Percentiles rank a stretch among this genome's conserved stretches.
Conservation (phyloP, 2,113 vertebrate genomes). For the Myrmecobius fasciatus region DNA sequence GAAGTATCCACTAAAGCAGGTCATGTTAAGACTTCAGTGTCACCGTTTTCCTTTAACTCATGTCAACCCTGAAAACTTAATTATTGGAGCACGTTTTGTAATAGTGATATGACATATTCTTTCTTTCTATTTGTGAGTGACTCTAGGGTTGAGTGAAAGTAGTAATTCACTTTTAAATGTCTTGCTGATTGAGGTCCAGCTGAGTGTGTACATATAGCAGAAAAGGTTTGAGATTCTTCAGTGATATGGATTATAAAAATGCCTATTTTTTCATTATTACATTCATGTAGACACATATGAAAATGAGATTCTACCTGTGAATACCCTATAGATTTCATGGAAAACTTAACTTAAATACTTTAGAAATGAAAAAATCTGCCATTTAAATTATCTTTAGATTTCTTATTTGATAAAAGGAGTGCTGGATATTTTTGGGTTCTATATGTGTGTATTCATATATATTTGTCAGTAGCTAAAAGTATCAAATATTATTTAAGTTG, state of each 20-base stretch:
- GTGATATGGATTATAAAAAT: not conserved
- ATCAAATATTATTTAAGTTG: not conserved
- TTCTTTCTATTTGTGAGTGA: conserved; percentile 30
- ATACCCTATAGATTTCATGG: conserved; percentile 23
- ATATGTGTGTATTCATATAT: no score
- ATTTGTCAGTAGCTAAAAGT: not conserved
- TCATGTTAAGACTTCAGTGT: not conserved
- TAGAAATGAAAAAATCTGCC: conserved; percentile 36
- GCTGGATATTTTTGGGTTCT: not conserved
- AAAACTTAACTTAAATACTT: conserved; percentile 13
- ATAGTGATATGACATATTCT: conserved; percentile 14
- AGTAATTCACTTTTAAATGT: conserved; percentile 25
- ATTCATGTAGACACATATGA: not conserved
- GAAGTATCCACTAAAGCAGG: not conserved
- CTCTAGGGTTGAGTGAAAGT: not conserved
- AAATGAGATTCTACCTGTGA: conserved; percentile 13
- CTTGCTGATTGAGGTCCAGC: not conserved
- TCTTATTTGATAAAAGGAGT: conserved; percentile 12
- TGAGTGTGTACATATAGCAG: not conserved
- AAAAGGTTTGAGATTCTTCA: not conserved
- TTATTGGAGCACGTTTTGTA: conserved; percentile 20
- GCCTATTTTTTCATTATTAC: not conserved
- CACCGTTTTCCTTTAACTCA: not conserved
- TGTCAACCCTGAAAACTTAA: not conserved
- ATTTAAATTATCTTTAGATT: not conserved